Percentiles rank a stretch among this genome's conserved stretches.
Conservation (phyloP, 2,113 vertebrate species). For the Phocoena phocoena region DNA sequence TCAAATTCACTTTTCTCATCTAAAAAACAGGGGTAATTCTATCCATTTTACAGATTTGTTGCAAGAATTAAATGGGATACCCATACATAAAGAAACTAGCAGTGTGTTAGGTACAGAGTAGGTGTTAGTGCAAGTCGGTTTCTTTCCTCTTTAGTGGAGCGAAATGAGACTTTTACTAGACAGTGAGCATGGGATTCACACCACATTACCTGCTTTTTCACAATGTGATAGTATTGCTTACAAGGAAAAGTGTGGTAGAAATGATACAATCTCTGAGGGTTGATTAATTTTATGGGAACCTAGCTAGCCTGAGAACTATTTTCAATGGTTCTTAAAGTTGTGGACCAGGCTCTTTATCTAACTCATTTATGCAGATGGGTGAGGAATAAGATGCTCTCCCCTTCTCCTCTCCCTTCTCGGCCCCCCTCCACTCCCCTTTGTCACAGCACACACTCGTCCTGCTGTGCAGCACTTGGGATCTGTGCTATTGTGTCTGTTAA, state of each 20-base stretch:
- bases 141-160: background rate
- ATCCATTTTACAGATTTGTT: background rate
- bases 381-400: background rate
- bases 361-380: background rate
- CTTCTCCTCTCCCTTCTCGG: too few relatives aligned
- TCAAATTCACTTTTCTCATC: constrained; percentile 23
- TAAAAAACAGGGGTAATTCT: background rate
- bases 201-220: background rate
- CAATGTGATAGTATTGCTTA: background rate
- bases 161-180: background rate
- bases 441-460: background rate
- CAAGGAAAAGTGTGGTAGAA: background rate
- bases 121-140: background rate
- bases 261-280: background rate
- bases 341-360: background rate
- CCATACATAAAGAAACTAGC: background rate
- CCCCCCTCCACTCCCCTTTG: background rate
- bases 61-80: background rate
- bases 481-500: background rate
- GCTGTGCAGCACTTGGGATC: background rate
- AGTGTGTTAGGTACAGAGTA: background rate
- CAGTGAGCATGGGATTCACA: background rate
- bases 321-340: background rate
- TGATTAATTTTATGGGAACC: background rate
- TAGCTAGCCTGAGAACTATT: background rate